These are phyloP conservation scores for Nycteola revayana DNA, from an alignment of 2,888 invertebrate genomes.

Conservation along the genomic window DNA sequence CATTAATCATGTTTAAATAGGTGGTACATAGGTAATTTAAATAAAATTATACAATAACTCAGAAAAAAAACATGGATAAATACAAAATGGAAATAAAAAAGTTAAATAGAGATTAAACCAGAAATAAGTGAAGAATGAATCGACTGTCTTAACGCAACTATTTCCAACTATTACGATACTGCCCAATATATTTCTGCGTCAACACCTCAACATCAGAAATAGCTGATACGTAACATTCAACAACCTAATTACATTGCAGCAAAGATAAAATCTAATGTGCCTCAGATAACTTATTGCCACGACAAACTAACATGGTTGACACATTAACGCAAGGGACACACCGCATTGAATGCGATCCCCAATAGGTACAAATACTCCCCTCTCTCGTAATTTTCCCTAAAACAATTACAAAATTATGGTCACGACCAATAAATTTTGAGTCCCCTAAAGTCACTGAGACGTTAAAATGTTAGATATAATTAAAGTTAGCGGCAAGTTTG, in stretches of 20 bases:
- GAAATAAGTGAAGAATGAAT: too few species aligned
- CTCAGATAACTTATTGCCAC: conserved; percentile 17
- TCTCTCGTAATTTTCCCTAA: conserved; percentile 33
- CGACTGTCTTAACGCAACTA: too few species aligned
- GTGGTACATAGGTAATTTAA: too few species aligned
- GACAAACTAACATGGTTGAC: conserved; percentile 16
- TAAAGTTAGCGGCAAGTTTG: conserved; percentile 6
- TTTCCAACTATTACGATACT: too few species aligned
- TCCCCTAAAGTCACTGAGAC: conserved; percentile 35
- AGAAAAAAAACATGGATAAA: too few species aligned
- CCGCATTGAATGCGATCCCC: conserved; percentile 15
- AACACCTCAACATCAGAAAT: too few species aligned
- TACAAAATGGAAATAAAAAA: too few species aligned
- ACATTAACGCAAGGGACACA: conserved; percentile 26
- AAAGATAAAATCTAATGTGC: conserved; percentile 25
- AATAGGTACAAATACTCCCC: conserved; percentile 17
- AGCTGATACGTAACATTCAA: too few species aligned
- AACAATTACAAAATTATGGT: conserved; percentile 36
- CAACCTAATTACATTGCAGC: conserved; percentile 16
- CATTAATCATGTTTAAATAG: too few species aligned
- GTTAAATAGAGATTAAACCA: too few species aligned
- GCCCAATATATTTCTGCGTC: too few species aligned
- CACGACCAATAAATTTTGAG: conserved; percentile 40
- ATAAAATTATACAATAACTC: too few species aligned
- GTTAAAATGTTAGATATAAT: conserved; percentile 38